These are phyloP conservation scores for Stichopus chloronotus DNA, from an alignment of 35 echinoderm and acorn worm genomes.

Conservation along the genomic window DNA sequence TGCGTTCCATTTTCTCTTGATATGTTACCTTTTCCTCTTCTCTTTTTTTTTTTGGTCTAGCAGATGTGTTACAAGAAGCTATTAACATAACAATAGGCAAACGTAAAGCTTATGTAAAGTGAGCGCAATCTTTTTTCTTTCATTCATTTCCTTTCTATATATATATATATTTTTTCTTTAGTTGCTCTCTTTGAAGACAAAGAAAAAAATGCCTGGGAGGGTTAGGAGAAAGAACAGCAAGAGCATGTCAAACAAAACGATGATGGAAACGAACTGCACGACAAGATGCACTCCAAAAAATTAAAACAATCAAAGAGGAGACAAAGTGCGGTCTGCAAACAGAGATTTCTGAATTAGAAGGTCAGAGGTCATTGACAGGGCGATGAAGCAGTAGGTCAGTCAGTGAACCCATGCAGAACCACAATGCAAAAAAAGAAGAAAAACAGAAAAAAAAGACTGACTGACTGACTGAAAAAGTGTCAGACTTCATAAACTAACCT, in stretches of 20 bases:
- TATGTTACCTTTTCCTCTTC: no score
- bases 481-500: conserved; percentile 44
- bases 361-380: conserved; percentile 16
- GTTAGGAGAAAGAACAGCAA: conserved; percentile 1
- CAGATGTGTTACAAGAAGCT: neutral
- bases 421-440: conserved; percentile 18
- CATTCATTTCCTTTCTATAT: no score
- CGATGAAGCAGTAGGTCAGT: conserved; percentile 19
- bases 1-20: no score
- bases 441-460: no score
- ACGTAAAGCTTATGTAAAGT: no score
- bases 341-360: neutral
- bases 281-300: conserved; percentile 11
- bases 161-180: neutral
- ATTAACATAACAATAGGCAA: no score
- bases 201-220: neutral
- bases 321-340: neutral
- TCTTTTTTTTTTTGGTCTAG: neutral
- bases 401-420: conserved; percentile 53
- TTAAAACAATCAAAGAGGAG: neutral
- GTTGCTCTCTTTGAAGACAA: neutral
- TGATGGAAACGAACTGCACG: neutral
- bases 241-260: neutral
- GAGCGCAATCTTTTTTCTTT: no score
- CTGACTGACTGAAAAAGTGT: conserved; percentile 15